Base-by-base conservation (phyloP, 2,888 invertebrate species). In the Agrotis puta region DNA sequence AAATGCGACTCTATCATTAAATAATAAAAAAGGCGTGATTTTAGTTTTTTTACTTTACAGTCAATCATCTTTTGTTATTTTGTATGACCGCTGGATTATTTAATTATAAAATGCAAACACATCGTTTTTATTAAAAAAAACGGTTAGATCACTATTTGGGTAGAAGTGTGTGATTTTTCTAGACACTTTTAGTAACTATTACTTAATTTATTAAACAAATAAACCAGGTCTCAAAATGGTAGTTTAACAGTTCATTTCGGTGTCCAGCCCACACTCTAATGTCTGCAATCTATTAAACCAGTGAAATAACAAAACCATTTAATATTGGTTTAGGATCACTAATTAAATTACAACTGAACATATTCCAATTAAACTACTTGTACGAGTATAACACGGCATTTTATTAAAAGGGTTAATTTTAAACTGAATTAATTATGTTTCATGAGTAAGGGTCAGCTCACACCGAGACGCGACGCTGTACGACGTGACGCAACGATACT, bases 341-440 rank as follows among this genome's bases (percentile, higher is more conserved):
- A 67, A 84, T 74, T 79, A 59, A 65, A 74, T 82, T 67, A 56
- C n/a, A 2, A 43, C 43, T 20, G 47, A 69, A 71, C 27, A 62
- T 58, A 64, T 74, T 74, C 57, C 13, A 16, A 56, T 70, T 70
- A 43, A 39, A n/a, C 7, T 9, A 39, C 39, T 33, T 7, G 39
- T 39, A 39, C 11, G 9, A 11, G 11, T 39, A 39, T 39, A 39
- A 39, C 11, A 39, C 39, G 11, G 39, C 1, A 39, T 39, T 39
- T 39, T 39, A 39, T 39, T 39, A 11, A 39, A 39, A 33, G 9
- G 39, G 2, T 9, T 2, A 39, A 11, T 11, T 39, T 39, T 11
- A 11, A 39, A 11, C 11, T 39, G 39, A 39, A 33, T 1, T 11
- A 22, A 51, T 47, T 33, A 59, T 27, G 45, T 70, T 33, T 27